Percentiles rank a stretch among this genome's conserved stretches.
phyloP scores from a whole-genome alignment of 2,113 vertebrate species.

The Noctilio leporinus region DNA sequence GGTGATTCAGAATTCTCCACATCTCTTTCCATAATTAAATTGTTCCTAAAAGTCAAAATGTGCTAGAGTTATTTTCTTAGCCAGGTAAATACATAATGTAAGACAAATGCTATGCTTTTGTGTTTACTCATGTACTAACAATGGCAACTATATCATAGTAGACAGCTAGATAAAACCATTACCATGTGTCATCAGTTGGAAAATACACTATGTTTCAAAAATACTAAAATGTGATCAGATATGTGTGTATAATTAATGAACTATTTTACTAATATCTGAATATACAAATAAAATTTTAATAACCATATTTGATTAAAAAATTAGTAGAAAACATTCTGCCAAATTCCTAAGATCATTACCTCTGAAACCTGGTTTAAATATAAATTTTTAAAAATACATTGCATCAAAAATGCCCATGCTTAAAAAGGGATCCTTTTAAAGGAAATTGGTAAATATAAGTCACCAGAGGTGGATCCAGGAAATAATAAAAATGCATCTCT shows the following conservation, averaged over 20 bases:
- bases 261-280: background rate
- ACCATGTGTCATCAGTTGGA: background rate
- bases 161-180: background rate
- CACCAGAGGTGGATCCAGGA: too few relatives aligned
- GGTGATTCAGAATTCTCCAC: background rate
- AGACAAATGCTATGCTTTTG: background rate
- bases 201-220: background rate
- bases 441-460: background rate
- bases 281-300: background rate
- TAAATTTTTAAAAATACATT: background rate
- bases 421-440: background rate
- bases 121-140: background rate
- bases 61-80: background rate
- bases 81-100: background rate
- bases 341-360: background rate
- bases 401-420: background rate
- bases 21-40: background rate
- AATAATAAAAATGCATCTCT: too few relatives aligned
- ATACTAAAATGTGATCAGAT: background rate
- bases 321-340: background rate
- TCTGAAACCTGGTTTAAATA: background rate
- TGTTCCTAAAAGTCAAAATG: background rate
- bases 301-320: background rate
- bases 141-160: background rate
- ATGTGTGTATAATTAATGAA: background rate